Percentiles rank a stretch among this genome's conserved stretches.
Conservation (phyloP, 2,113 vertebrate genomes). For the Scopus umbretta region DNA sequence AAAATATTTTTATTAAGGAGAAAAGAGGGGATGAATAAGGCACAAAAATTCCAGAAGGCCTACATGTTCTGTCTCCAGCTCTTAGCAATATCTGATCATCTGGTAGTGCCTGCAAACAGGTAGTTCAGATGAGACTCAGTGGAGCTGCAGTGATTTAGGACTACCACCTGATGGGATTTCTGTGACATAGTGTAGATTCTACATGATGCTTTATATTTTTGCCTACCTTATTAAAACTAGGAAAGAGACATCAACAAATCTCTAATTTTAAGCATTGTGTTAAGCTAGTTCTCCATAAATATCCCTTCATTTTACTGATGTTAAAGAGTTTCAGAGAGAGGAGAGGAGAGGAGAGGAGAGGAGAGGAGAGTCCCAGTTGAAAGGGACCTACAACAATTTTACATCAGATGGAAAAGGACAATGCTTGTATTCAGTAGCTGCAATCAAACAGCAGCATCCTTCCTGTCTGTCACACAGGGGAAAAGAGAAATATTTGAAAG, state of each 20-base stretch:
- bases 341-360: no score
- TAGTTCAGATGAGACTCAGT: neutral
- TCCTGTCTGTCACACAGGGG: neutral
- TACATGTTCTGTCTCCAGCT: neutral
- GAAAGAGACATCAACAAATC: neutral
- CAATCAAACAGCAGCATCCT: neutral
- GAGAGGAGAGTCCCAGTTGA: neutral
- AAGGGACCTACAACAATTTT: neutral
- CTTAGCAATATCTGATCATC: neutral
- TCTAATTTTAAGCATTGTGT: neutral
- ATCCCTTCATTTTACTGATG: neutral
- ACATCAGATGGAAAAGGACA: accelerated
- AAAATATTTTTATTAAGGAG: neutral
- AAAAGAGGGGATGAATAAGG: neutral
- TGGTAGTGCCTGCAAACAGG: neutral
- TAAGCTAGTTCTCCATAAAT: neutral
- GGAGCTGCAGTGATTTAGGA: neutral
- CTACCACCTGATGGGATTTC: neutral
- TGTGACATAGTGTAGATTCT: neutral
- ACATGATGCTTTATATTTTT: neutral
- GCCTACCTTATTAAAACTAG: neutral
- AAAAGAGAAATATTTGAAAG: neutral
- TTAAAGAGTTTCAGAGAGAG: neutral
- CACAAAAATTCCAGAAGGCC: neutral
- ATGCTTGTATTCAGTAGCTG: neutral